Conservation (phyloP, 1,140 invertebrate genomes). For the Drosophila simulans region DNA sequence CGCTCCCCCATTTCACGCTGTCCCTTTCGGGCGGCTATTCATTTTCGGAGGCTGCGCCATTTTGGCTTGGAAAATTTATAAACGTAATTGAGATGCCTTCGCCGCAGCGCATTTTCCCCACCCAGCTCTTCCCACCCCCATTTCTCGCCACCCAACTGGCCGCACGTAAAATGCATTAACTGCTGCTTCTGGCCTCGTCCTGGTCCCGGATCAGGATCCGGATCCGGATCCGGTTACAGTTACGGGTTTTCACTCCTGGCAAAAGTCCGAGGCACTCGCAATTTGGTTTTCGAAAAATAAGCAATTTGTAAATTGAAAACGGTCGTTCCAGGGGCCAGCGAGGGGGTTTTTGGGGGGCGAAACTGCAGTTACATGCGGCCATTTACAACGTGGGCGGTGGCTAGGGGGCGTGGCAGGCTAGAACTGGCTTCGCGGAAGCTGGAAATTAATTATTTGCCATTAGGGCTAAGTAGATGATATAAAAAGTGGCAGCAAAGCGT, state of each 20-base stretch:
- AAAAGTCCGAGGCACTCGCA: constrained; percentile 76
- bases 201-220: constrained; percentile 37
- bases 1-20: neutral
- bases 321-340: constrained; percentile 40
- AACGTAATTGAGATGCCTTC: constrained; percentile 73
- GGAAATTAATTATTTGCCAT: constrained; percentile 85
- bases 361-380: constrained; percentile 58
- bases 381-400: constrained; percentile 42
- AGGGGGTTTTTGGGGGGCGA: constrained; percentile 1
- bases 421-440: constrained; percentile 65
- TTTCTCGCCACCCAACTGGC: constrained; percentile 48
- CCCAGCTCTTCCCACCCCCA: neutral
- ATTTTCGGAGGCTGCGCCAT: constrained; percentile 68
- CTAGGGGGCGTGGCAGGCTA: constrained; percentile 25
- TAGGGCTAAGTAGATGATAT: constrained; percentile 84
- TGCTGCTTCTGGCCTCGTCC: constrained; percentile 46
- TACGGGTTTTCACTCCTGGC: constrained; percentile 29
- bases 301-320: constrained; percentile 83
- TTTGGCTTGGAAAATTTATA: constrained; percentile 77
- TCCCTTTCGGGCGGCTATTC: constrained; percentile 48
- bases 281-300: constrained; percentile 82
- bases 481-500: constrained; percentile 73
- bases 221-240: constrained; percentile 46
- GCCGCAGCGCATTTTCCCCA: constrained; percentile 15
- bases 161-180: constrained; percentile 83